phyloP scores from a whole-genome alignment of 2,113 vertebrate species.

The Oenanthe melanoleuca region DNA sequence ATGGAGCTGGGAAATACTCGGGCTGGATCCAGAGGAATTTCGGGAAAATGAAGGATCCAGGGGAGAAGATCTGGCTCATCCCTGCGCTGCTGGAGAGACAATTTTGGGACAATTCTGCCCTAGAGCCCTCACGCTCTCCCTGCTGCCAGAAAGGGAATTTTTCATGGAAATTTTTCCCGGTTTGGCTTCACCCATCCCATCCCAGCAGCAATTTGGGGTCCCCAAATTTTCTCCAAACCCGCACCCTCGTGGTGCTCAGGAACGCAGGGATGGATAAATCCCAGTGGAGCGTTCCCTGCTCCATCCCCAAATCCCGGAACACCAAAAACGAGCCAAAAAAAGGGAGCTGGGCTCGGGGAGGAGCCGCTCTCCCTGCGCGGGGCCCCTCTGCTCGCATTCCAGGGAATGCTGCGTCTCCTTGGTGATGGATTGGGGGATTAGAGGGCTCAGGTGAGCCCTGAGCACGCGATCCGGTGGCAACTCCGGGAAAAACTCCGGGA shows the following conservation, averaged over 20 bases:
- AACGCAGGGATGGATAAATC: neutral
- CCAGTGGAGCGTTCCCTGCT: neutral
- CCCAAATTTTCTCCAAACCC: fast-evolving
- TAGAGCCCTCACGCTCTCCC: too few species aligned
- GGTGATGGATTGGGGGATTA: conserved; percentile 58
- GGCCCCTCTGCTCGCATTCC: neutral
- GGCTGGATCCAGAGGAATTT: too few species aligned
- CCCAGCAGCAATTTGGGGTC: neutral
- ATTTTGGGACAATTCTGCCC: too few species aligned
- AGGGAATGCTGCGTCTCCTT: conserved; percentile 21
- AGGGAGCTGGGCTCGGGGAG: neutral
- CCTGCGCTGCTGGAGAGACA: too few species aligned
- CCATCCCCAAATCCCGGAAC: neutral
- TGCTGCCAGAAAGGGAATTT: too few species aligned
- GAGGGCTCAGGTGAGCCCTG: neutral
- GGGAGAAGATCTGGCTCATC: too few species aligned
- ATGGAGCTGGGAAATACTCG: too few species aligned
- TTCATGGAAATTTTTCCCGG: too few species aligned
- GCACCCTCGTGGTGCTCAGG: fast-evolving
- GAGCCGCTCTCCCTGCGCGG: fast-evolving
- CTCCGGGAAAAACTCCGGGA: neutral
- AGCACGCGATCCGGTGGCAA: neutral
- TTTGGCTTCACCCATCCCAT: too few species aligned
- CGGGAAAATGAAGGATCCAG: too few species aligned
- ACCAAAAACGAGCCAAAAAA: neutral